A percentile compares a stretch with the other conserved stretches of the same genome.
phyloP scores from a whole-genome alignment of 1,140 invertebrate species.

The Drosophila lini region DNA sequence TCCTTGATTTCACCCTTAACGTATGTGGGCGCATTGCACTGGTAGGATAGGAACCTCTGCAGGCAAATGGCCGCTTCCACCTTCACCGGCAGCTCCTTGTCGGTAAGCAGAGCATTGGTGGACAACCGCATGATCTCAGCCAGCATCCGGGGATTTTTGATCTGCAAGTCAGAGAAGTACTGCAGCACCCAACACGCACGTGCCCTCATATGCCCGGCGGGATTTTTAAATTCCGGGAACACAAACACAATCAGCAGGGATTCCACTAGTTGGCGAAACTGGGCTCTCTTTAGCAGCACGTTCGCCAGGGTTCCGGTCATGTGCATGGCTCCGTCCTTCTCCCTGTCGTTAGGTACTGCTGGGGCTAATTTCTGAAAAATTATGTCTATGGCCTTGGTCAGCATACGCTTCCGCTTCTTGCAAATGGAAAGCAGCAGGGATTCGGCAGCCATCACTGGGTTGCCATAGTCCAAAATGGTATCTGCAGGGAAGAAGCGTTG shows the following conservation, averaged over 20 bases:
- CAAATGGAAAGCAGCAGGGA: conserved; percentile 94
- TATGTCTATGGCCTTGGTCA: conserved; percentile 96
- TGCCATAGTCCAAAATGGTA: conserved; percentile 98
- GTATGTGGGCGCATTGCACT: conserved; percentile 92
- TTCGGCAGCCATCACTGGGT: conserved; percentile 97
- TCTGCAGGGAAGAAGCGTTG: conserved; percentile 85
- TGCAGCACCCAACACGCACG: conserved; percentile 98
- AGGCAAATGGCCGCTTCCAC: conserved; percentile 98
- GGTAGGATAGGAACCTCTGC: conserved; percentile 93
- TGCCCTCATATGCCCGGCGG: conserved; percentile 95
- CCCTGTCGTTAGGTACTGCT: conserved; percentile 88
- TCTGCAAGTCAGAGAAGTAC: conserved; percentile 94
- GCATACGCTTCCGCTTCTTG: conserved; percentile 97
- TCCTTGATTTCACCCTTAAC: conserved; percentile 93
- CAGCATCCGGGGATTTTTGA: conserved; percentile 94
- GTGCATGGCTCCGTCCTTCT: conserved; percentile 98
- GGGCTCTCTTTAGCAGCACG: conserved; percentile 94
- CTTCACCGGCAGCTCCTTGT: conserved; percentile 97
- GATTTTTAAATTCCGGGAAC: conserved; percentile 95
- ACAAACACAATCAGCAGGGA: conserved; percentile 96
- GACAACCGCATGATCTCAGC: conserved; percentile 91
- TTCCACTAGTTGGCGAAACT: conserved; percentile 85
- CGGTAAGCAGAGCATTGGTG: conserved; percentile 91
- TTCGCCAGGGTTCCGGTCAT: conserved; percentile 98
- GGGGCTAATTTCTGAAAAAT: conserved; percentile 89